These are phyloP conservation scores for Gastrophysa polygoni DNA, from an alignment of 2,888 invertebrate species.

Conservation along the genomic window DNA sequence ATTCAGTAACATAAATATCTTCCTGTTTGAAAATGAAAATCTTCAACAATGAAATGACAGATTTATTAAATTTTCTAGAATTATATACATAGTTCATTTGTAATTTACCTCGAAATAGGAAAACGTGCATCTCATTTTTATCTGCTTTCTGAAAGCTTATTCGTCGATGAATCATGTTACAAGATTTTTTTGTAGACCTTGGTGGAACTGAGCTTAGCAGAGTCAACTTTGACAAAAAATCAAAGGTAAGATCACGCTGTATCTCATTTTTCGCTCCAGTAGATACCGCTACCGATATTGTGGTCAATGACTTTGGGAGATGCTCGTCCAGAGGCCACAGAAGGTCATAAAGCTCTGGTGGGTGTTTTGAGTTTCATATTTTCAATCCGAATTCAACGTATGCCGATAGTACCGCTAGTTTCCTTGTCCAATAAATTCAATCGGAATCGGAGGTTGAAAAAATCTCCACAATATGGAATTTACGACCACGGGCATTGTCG, in stretches of 20 bases:
- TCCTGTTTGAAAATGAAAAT: too few relatives aligned
- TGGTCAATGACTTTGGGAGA: conserved; percentile 29
- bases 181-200: too few relatives aligned
- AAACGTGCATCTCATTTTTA: too few relatives aligned
- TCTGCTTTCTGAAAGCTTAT: too few relatives aligned
- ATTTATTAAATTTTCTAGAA: too few relatives aligned
- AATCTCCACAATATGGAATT: neutral
- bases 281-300: conserved; percentile 13
- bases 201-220: too few relatives aligned
- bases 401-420: conserved; percentile 25
- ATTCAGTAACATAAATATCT: too few relatives aligned
- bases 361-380: conserved; percentile 12
- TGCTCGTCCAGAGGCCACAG: conserved; percentile 19
- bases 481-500: neutral
- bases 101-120: too few relatives aligned
- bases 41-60: too few relatives aligned
- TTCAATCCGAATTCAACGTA: neutral
- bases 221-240: too few relatives aligned
- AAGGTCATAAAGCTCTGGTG: conserved; percentile 29
- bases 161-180: too few relatives aligned
- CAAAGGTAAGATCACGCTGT: neutral
- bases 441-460: conserved; percentile 6
- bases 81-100: too few relatives aligned
- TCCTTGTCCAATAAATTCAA: conserved; percentile 17
- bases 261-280: neutral